Evolutionary conservation across 2,888 invertebrate species (phyloP).

Genomic region (Allygus modestus): DNA sequence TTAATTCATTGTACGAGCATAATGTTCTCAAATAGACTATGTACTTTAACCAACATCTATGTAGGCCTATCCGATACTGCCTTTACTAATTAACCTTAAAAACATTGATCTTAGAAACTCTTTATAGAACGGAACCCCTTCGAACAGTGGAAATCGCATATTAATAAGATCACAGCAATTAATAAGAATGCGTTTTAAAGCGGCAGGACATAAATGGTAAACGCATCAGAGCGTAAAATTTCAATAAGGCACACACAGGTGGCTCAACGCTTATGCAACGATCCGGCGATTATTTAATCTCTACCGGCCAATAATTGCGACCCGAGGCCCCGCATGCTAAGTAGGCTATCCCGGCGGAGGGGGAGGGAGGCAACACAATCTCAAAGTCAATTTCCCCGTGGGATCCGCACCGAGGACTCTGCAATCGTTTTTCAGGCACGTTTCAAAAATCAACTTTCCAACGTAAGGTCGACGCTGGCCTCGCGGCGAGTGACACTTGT

Average conservation of each 20-base stretch:
- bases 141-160: too few species aligned
- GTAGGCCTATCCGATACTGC: too few species aligned
- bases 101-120: too few species aligned
- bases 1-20: too few species aligned
- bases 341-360: slow-evolving; percentile 22
- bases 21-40: too few species aligned
- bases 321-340: slow-evolving; percentile 54
- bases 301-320: slow-evolving; percentile 42
- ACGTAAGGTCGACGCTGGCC: slow-evolving; percentile 12
- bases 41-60: too few species aligned
- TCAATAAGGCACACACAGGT: slow-evolving; percentile 57
- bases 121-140: too few species aligned
- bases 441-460: slow-evolving; percentile 55
- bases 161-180: too few species aligned
- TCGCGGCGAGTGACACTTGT: slow-evolving; percentile 38
- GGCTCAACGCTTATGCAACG: slow-evolving; percentile 31
- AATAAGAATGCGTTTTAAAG: neutral
- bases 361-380: slow-evolving; percentile 40
- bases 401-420: slow-evolving; percentile 12
- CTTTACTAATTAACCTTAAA: too few species aligned
- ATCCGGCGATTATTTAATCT: slow-evolving; percentile 45
- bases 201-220: slow-evolving; percentile 14
- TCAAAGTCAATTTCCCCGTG: slow-evolving; percentile 54
- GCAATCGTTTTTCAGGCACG: slow-evolving; percentile 27
- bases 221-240: slow-evolving; percentile 25